Conservation (phyloP, 30 jellyfish, hydroid and myxozoan species). For the Aurelia coerulea region DNA sequence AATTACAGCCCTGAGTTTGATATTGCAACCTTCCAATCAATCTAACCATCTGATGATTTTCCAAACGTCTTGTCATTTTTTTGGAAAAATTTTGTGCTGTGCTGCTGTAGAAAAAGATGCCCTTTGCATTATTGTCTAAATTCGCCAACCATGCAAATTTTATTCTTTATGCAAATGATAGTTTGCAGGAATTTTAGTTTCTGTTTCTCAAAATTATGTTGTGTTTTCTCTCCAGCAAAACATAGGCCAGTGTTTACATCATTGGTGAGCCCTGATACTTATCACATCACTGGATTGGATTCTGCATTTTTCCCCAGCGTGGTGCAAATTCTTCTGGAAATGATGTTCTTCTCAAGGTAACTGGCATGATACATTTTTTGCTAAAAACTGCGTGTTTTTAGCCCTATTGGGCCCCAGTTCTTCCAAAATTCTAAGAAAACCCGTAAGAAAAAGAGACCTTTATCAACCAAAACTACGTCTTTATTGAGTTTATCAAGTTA, state of each 20-base stretch:
- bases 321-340: constrained; percentile 81
- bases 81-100: too few species aligned
- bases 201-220: neutral
- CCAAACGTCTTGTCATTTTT: too few species aligned
- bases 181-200: neutral
- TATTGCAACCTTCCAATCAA: too few species aligned
- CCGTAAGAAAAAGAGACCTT: too few species aligned
- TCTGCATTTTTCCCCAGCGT: constrained; percentile 83
- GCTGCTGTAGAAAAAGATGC: too few species aligned
- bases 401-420: too few species aligned
- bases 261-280: constrained; percentile 64
- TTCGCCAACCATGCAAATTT: neutral
- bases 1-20: too few species aligned
- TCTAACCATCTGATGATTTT: too few species aligned
- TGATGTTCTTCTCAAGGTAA: constrained; percentile 89
- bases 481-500: too few species aligned
- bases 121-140: too few species aligned
- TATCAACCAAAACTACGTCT: too few species aligned
- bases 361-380: neutral
- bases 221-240: constrained; percentile 24
- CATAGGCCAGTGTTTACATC: constrained; percentile 79
- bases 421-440: too few species aligned
- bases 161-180: neutral
- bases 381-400: neutral
- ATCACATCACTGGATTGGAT: constrained; percentile 90